Conservation (phyloP, 2,113 vertebrate species). For the Platanista minor region DNA sequence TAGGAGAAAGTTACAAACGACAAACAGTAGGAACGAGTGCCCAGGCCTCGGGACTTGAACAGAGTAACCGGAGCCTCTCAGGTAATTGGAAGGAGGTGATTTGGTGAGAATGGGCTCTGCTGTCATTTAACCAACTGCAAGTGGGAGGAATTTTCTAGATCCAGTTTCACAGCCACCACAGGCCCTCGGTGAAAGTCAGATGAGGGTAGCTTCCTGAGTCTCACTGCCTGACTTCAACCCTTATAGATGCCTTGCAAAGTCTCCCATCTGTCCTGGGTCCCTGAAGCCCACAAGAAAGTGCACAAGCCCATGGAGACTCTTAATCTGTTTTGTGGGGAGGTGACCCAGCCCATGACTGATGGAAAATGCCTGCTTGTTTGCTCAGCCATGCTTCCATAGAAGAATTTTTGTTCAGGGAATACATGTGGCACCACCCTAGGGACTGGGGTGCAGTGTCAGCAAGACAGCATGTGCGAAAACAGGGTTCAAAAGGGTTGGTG, state of each 20-base stretch:
- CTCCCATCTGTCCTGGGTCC: not conserved
- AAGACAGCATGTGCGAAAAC: not conserved
- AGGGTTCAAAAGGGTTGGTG: not conserved
- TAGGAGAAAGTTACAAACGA: not conserved
- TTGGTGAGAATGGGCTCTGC: not conserved
- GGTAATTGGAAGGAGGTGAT: not conserved
- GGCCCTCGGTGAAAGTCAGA: not conserved
- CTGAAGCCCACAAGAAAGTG: not conserved
- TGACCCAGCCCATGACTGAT: accelerated
- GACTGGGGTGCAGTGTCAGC: not conserved
- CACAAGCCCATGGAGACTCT: no score
- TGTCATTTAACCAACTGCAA: not conserved
- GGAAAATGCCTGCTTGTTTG: not conserved
- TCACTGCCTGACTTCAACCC: not conserved
- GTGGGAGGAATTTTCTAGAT: not conserved
- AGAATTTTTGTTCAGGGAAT: not conserved
- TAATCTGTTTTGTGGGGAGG: not conserved
- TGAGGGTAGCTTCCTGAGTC: not conserved
- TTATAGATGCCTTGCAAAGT: not conserved
- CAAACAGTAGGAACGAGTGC: not conserved
- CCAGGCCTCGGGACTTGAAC: not conserved
- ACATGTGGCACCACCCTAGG: not conserved
- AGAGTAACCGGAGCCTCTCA: not conserved
- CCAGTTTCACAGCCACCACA: accelerated
- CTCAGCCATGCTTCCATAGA: not conserved